These are phyloP conservation scores for Rhyacophila brunnea DNA, from an alignment of 1,140 invertebrate genomes.

Conservation along the genomic window DNA sequence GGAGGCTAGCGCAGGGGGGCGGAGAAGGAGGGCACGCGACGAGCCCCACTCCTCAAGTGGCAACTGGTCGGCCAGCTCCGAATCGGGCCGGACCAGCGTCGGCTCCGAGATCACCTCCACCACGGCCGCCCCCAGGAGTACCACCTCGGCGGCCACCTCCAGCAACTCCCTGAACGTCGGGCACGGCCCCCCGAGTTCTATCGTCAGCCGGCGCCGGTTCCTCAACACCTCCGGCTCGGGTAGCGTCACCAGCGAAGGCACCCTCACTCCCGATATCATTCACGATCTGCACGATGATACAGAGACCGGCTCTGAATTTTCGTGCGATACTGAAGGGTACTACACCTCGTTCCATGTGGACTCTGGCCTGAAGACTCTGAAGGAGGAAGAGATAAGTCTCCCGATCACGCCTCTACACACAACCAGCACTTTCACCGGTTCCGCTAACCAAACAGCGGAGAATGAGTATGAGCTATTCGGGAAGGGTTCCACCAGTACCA, in stretches of 20 bases:
- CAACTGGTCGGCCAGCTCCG: slow-evolving; percentile 90
- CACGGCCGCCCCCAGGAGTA: slow-evolving; percentile 68
- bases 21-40: slow-evolving; percentile 61
- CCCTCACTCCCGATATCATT: slow-evolving; percentile 78
- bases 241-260: slow-evolving; percentile 81
- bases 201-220: slow-evolving; percentile 63
- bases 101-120: slow-evolving; percentile 76
- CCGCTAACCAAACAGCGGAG: slow-evolving; percentile 66
- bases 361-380: slow-evolving; percentile 83
- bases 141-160: slow-evolving; percentile 65
- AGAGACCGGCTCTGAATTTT: slow-evolving; percentile 90
- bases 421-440: slow-evolving; percentile 60
- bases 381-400: slow-evolving; percentile 68
- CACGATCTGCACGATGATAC: slow-evolving; percentile 76
- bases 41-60: slow-evolving; percentile 87
- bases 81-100: slow-evolving; percentile 81
- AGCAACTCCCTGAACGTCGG: slow-evolving; percentile 63
- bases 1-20: slow-evolving; percentile 64
- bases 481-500: slow-evolving; percentile 84
- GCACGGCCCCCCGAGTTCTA: slow-evolving; percentile 66
- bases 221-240: slow-evolving; percentile 75
- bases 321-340: slow-evolving; percentile 94
- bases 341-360: slow-evolving; percentile 97
- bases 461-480: slow-evolving; percentile 89
- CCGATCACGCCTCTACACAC: slow-evolving; percentile 64